Base-by-base conservation (phyloP, 2,797 vertebrate genomes). In the Carduelis carduelis region DNA sequence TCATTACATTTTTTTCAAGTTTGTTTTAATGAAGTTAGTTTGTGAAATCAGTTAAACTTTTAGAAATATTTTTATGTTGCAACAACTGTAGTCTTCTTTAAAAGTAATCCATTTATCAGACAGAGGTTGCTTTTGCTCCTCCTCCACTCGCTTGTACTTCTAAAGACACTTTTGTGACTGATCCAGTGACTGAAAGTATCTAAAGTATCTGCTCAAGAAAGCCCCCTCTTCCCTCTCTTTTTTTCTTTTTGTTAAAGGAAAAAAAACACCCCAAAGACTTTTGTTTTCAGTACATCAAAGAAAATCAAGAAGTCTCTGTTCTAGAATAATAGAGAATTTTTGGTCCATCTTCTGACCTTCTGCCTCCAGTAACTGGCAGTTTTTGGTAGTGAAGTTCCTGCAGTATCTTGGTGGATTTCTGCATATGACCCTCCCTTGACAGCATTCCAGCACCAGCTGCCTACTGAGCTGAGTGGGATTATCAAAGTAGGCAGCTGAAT, bases 241-340 rank as follows among this genome's bases (percentile, higher is more conserved):
- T 37, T 6, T 17, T 17, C 37, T 19, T 14, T 11, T 53, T 1
- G 1, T 6, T 27, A 6, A 8, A 39, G 14, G 1, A 7, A 4
- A 32, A 49, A 20, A 43, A 9, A 0, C 8, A 55, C 10, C 2
- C 12, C 6, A 46, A 84, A 53, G 5, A 4, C 5, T 85, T 85
- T 63, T 3, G 3, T 26, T 89, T 91, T 56, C 37, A 60, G 28
- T 20, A 21, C 14, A 71, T 92, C 4, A 55, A 50, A 86, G 50
- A 75, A 69, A 68, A 49, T 7, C 3, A 11, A 37, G 11, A 80
- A 63, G 3, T 35, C 23, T 87, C 44, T 66, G 5, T 37, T 93
- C 23, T 32, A 35, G 18, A 76, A 27, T 39, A 88, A 65, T 1
- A 43, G 3, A 17, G 13, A 83, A 78, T 3, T 84, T 76, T 44